Base-by-base conservation (phyloP, 2,113 vertebrate genomes). In the Apaloderma vittatum region DNA sequence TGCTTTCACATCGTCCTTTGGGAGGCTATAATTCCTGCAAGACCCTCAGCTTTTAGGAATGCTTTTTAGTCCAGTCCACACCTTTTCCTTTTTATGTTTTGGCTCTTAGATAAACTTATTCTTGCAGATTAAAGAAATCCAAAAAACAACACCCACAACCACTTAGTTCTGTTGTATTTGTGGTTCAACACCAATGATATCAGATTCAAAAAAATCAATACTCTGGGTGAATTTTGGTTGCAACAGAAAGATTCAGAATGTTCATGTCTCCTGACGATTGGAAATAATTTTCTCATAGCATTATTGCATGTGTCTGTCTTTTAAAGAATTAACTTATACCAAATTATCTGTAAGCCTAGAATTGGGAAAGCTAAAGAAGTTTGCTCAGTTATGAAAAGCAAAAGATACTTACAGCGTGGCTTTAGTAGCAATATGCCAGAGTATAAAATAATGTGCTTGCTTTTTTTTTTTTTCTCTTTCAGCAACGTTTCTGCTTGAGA, bases 401-500 rank as follows among this genome's bases (percentile, higher is more conserved):
- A 82, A 71, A 76, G 4, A 37, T 71, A 46, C 27, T 77, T 66
- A 37, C 34, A 37, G 4, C 54, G 24, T 90, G 43, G 21, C 48
- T 61, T 93, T 80, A 86, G 45, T n/a, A 87, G 52, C 20, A 22
- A 23, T 91, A 43, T 46, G 43, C 66, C 49, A n/a, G 61, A 71
- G 52, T 84, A 34, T 77, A 94, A 97, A 46, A 76, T 84, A 72
- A 97, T 24, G 21, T 86, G 46, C 27, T 61, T 16, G 40, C 40
- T n/a, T 68, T 66, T 94, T 92, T 92, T 81, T 77, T 92, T 95
- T 87, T 54, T 52, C 26, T 94, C 76, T 87, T 94, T 75, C 91
- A 98, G 98, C 95, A 29, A 96, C 48, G 30, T 85, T 74, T 92
- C 68, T 48, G 32, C 89, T 91, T 43, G 88, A 62, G 32, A 95